These are phyloP conservation scores for Diplodus sargus DNA, from an alignment of 2,797 vertebrate genomes.

Conservation along the genomic window DNA sequence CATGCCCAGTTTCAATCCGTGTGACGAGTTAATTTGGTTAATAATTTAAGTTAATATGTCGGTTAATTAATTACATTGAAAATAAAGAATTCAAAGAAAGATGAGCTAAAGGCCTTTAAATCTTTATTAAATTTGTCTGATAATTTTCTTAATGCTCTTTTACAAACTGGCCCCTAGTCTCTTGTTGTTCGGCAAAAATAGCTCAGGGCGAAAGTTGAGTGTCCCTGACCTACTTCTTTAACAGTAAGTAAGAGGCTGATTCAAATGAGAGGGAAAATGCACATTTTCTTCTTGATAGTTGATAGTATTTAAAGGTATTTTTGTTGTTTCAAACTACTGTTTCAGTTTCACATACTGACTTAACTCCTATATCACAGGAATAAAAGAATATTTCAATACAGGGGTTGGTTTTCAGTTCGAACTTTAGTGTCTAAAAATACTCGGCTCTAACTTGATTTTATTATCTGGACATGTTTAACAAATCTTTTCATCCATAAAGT, in stretches of 20 bases:
- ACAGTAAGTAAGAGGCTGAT: conserved; percentile 17
- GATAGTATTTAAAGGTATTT: conserved; percentile 9
- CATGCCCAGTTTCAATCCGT: too few relatives aligned
- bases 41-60: too few relatives aligned
- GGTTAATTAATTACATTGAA: too few relatives aligned
- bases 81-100: too few relatives aligned
- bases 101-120: too few relatives aligned
- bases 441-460: conserved; percentile 19
- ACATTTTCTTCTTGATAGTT: conserved; percentile 17
- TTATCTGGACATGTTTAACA: conserved; percentile 17
- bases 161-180: too few relatives aligned
- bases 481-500: conserved; percentile 5
- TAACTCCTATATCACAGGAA: conserved; percentile 20
- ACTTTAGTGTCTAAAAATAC: conserved; percentile 44
- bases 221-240: background rate
- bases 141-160: too few relatives aligned
- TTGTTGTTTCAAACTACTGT: conserved; percentile 22
- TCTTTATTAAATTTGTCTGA: too few relatives aligned
- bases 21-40: too few relatives aligned
- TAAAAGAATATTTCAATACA: conserved; percentile 28
- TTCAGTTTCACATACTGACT: conserved; percentile 17
- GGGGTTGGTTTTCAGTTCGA: conserved; percentile 34
- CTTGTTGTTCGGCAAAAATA: too few relatives aligned
- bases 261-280: background rate
- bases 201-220: too few relatives aligned